Evolutionary conservation across 2,888 invertebrate genomes (phyloP).

Genomic region (Entomobrya multifasciata): DNA sequence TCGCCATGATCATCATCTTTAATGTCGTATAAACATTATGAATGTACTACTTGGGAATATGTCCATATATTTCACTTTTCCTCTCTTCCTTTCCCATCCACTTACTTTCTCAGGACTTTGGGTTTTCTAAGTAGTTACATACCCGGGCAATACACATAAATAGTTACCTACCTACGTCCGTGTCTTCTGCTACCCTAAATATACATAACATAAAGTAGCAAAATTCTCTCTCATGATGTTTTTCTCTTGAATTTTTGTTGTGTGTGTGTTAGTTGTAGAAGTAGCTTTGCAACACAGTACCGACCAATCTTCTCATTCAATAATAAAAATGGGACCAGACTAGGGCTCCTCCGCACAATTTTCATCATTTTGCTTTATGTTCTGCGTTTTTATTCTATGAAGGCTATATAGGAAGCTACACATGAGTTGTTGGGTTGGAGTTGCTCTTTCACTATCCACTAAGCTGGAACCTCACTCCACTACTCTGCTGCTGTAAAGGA

Average conservation of each 20-base stretch:
- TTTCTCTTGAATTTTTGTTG: neutral
- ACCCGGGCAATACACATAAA: no score
- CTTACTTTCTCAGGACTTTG: neutral
- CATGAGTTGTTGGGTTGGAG: slow-evolving; percentile 25
- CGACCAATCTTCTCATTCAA: slow-evolving; percentile 22
- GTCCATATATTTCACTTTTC: neutral
- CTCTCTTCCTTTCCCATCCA: neutral
- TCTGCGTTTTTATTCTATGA: neutral
- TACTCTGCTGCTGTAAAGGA: neutral
- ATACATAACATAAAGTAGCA: neutral
- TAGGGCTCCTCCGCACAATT: neutral
- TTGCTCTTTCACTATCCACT: slow-evolving; percentile 30
- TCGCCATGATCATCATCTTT: slow-evolving; percentile 13
- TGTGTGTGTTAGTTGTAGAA: neutral
- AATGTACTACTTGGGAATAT: neutral
- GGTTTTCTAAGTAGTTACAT: no score
- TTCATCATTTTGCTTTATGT: slow-evolving; percentile 39
- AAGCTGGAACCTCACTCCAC: neutral
- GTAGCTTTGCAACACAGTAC: no score
- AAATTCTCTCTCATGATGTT: neutral
- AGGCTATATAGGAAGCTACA: slow-evolving; percentile 18
- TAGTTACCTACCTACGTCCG: neutral
- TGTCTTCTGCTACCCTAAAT: no score
- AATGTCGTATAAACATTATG: slow-evolving; percentile 6
- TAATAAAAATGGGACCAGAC: slow-evolving; percentile 26